These are phyloP conservation scores for Drosophila grimshawi DNA, from an alignment of 1,140 invertebrate genomes.

Conservation along the genomic window DNA sequence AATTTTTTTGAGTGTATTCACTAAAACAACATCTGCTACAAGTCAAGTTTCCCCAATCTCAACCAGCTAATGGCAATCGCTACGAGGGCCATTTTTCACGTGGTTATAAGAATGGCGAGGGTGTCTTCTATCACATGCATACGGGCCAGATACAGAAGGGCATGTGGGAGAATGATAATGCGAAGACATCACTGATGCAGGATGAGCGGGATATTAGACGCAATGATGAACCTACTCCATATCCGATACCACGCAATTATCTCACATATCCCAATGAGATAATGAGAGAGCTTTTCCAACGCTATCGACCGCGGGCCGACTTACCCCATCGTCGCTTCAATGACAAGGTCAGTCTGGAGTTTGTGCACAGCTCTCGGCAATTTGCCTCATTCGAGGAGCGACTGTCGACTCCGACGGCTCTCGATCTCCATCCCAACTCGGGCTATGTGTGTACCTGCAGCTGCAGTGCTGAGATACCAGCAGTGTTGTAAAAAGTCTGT, in stretches of 20 bases:
- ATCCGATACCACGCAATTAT: slow-evolving; percentile 60
- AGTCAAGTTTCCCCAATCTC: no score
- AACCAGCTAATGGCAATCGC: slow-evolving; percentile 86
- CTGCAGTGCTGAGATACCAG: slow-evolving; percentile 22
- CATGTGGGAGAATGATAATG: slow-evolving; percentile 85
- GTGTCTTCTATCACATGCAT: slow-evolving; percentile 86
- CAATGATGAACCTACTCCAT: slow-evolving; percentile 47
- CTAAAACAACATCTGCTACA: no score
- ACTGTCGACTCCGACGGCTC: slow-evolving; percentile 17
- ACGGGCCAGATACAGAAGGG: slow-evolving; percentile 87
- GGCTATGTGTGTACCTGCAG: slow-evolving; percentile 54
- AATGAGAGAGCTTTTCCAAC: slow-evolving; percentile 62
- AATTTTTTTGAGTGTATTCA: no score
- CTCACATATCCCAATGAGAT: slow-evolving; percentile 72
- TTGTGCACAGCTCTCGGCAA: slow-evolving; percentile 46
- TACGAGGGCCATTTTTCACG: slow-evolving; percentile 86
- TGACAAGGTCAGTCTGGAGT: slow-evolving; percentile 57
- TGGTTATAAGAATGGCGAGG: slow-evolving; percentile 86
- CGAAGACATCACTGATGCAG: slow-evolving; percentile 84
- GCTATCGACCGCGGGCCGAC: slow-evolving; percentile 39
- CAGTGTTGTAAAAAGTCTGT: neutral
- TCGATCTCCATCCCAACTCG: slow-evolving; percentile 47
- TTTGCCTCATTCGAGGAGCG: slow-evolving; percentile 62
- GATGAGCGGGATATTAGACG: slow-evolving; percentile 72
- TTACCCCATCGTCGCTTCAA: slow-evolving; percentile 59